Base-by-base conservation (phyloP, 2,797 vertebrate species). In the Clarias laeviceps region DNA sequence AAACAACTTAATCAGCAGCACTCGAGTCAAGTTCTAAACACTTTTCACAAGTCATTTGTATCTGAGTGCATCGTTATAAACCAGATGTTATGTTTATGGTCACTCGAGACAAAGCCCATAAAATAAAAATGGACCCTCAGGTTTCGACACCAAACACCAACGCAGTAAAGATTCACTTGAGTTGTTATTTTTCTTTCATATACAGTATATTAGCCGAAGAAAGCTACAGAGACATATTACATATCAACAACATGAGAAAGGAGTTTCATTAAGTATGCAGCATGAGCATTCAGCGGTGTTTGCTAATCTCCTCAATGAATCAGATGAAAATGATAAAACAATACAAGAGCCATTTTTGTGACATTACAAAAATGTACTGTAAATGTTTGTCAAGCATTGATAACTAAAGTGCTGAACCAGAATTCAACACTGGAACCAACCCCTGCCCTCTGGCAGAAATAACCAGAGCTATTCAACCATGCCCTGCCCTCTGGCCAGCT, bases 31-130 rank as follows among this genome's bases (percentile, higher is more conserved):
- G 74, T 77, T 57, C 74, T 59, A 57, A 18, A 34, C 17, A 77
- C 37, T 45, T 64, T 34, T 45, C 12, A 79, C 34, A 62, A 40
- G 57, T 79, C 59, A 79, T 64, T 45, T 79, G 59, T n/a, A 40
- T 64, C 22, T n/a, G 59, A 79, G 59, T 79, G 34, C 14, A 14
- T 27, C 15, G 57, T 62, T 79, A 62, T 62, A 45, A n/a, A 64
- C 32, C 77, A 79, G 77, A 79, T 79, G 77, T 79, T 79, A 40
- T 40, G 59, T 79, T 79, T 79, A 79, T 64, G 57, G 77, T 59
- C 6, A 34, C 77, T 79, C 7, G 22, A 62, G 59, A 59, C 20
- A 62, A 40, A 40, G 24, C 34, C 59, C 62, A 24, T 79, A 79
- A 79, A 79, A 62, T 40, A 27, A 79, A 79, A 79, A 79, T 17